Conservation (phyloP, 2,888 invertebrate genomes). For the Tupiocoris notatus region DNA sequence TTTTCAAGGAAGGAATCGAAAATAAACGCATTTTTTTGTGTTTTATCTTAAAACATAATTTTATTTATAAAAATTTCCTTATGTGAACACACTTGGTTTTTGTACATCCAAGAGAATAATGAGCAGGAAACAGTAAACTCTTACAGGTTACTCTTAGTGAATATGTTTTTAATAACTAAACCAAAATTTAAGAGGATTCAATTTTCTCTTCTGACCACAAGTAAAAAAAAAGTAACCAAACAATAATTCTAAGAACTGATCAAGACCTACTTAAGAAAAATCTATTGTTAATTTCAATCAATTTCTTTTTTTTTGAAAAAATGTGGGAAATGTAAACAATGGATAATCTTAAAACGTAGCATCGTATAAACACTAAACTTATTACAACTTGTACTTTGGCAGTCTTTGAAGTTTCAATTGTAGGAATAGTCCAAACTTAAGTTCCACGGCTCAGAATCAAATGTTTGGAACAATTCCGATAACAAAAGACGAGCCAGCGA, state of each 20-base stretch:
- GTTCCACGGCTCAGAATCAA: conserved; percentile 27
- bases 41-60: conserved; percentile 36
- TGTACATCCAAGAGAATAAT: conserved; percentile 37
- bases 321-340: not conserved
- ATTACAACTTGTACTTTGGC: conserved; percentile 40
- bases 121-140: conserved; percentile 32
- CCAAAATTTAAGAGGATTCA: not conserved
- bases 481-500: conserved; percentile 38
- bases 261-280: too few relatives aligned
- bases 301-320: too few relatives aligned
- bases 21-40: too few relatives aligned
- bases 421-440: conserved; percentile 39
- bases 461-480: conserved; percentile 28
- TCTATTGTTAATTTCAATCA: too few relatives aligned
- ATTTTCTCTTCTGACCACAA: not conserved
- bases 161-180: not conserved
- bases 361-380: conserved; percentile 17
- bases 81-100: conserved; percentile 38
- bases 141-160: not conserved
- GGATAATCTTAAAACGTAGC: not conserved
- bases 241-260: too few relatives aligned
- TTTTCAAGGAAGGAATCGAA: too few relatives aligned
- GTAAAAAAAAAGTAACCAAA: too few relatives aligned
- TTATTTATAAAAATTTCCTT: conserved; percentile 25
- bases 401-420: conserved; percentile 39